Percentiles rank a stretch among this genome's conserved stretches.
Conservation (phyloP, 1,140 invertebrate genomes). For the Drosophila murphyi region DNA sequence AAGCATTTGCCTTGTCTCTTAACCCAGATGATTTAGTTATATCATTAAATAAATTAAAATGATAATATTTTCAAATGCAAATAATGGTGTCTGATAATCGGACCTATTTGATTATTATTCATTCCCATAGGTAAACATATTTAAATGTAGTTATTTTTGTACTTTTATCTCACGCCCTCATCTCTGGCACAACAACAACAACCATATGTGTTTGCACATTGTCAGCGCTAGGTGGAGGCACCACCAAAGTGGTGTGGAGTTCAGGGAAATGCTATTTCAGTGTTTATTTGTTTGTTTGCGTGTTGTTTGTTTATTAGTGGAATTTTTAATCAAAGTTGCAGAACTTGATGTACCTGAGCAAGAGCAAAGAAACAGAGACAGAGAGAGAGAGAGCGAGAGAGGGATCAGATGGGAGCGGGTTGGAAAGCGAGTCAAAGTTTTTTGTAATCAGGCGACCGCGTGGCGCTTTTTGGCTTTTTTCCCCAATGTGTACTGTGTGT, state of each 20-base stretch:
- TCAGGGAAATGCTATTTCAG: conserved; percentile 33
- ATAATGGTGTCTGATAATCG: no score
- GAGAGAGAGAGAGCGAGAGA: neutral
- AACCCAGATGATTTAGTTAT: no score
- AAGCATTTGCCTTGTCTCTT: no score
- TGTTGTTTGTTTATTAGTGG: conserved; percentile 77
- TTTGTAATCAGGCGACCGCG: conserved; percentile 74
- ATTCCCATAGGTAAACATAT: neutral
- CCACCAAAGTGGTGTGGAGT: conserved; percentile 3
- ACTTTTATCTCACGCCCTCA: conserved; percentile 12
- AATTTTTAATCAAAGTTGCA: conserved; percentile 82
- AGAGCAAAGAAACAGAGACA: neutral
- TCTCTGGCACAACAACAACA: conserved; percentile 12
- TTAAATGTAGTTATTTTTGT: neutral
- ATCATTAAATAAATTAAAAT: no score
- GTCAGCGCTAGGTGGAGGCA: conserved; percentile 53
- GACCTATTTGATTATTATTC: neutral
- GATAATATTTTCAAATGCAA: no score
- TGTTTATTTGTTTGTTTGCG: conserved; percentile 53
- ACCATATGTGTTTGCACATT: conserved; percentile 29
- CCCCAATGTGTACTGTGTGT: conserved; percentile 60
- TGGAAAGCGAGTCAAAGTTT: conserved; percentile 19
- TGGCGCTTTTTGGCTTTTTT: conserved; percentile 53
- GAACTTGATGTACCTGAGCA: conserved; percentile 70
- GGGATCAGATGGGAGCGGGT: neutral